Base-by-base conservation (phyloP, 1,140 invertebrate species). In the Bombus ignitus region DNA sequence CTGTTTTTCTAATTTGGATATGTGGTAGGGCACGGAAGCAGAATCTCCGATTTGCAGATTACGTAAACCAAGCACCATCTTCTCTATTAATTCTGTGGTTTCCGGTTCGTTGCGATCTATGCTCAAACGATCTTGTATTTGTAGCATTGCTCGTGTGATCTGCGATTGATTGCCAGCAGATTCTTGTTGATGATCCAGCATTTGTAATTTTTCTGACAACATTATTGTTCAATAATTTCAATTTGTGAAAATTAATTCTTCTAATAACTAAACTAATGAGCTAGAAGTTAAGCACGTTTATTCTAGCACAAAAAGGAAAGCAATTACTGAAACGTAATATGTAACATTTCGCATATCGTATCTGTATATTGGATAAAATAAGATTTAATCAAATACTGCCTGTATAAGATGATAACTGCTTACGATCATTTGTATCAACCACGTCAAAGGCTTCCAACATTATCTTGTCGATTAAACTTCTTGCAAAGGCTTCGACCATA, bases 41-140 rank as follows among this genome's bases (percentile, higher is more conserved):
- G 89, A 87, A 75, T 93, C 92, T n/a, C 92, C 92, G 25, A 93
- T 93, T n/a, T 90, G 92, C 22, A 93, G 66, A 71, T 91, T 88
- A 25, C 70, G 76, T 42, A 86, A 77, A 37, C 65, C 85, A 10
- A 53, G 66, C 13, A 84, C 83, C 83, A 87, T 83, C 25, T 83
- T 90, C 15, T 71, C 82, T 15, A 90, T 88, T 32, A 83, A 15
- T 59, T 83, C 83, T 53, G 62, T 83, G 28, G 42, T 85, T 44
- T 59, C 75, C 44, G 15, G 22, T 15, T 79, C 53, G 65, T 73
- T 83, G 44, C 37, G 10, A 59, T 77, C 39, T 12, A 13, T n/a
- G 25, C 22, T 12, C 10, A 73, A 39, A 15, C 28, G 42, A 39
- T 77, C 62, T 35, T 76, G 42, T 9, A 57, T 86, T 65, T 72